Percentiles rank a stretch among this genome's conserved stretches.
Evolutionary conservation across 2,113 vertebrate species (phyloP).

Genomic region (Sceloporus tristichus): DNA sequence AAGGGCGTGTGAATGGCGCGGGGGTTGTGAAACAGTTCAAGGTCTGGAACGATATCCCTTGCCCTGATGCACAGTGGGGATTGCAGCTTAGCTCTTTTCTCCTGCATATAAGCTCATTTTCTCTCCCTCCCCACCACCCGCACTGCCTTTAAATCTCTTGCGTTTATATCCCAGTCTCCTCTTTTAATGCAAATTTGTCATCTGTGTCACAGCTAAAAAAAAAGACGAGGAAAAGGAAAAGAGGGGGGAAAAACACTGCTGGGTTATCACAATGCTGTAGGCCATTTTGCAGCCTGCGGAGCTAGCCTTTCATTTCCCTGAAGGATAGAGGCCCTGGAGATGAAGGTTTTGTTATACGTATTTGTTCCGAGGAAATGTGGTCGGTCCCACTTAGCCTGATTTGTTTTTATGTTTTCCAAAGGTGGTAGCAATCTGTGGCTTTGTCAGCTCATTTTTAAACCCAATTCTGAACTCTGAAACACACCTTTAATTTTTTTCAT

Average conservation of each 20-base stretch:
- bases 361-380: constrained; percentile 11
- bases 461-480: neutral
- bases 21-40: constrained; percentile 86
- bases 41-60: constrained; percentile 82
- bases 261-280: constrained; percentile 66
- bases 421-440: neutral
- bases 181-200: constrained; percentile 78
- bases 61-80: constrained; percentile 95
- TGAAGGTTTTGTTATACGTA: constrained; percentile 3
- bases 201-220: constrained; percentile 69
- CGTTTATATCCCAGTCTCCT: constrained; percentile 79
- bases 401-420: neutral
- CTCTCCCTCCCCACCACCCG: constrained; percentile 82
- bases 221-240: too few species aligned
- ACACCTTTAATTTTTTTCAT: neutral
- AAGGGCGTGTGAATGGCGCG: constrained; percentile 99
- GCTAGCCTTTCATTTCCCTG: constrained; percentile 40
- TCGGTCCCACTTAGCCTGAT: neutral
- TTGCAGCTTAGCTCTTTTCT: constrained; percentile 91
- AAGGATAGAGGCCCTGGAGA: neutral
- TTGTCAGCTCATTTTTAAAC: neutral
- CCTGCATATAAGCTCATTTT: constrained; percentile 92
- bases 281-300: constrained; percentile 70
- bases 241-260: constrained; percentile 49
- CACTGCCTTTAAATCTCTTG: constrained; percentile 78